Evolutionary conservation across 2,888 invertebrate species (phyloP), one percentile per base, ranked within the genome.

Genomic region (Chymomyza fuscimana): DNA sequence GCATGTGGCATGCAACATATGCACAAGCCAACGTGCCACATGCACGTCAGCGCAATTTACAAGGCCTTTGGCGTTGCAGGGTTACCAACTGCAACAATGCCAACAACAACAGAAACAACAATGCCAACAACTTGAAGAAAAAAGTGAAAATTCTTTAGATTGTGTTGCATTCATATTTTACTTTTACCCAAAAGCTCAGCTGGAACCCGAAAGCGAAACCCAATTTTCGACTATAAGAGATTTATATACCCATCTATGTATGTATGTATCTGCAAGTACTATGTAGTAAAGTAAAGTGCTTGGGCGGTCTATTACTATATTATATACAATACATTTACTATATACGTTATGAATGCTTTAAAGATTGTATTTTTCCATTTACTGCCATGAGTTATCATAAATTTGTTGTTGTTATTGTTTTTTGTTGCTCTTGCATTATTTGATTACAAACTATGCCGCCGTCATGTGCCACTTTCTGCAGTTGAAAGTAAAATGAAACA

Each of bases 1-100:
- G 90, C 90, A 87, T 89, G 90, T 80, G 75, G 86, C 87, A 88
- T 89, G 89, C 89, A 86, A 87, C 76, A 63, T 66, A 74, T 72
- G 70, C 29, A 72, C 70, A 68, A 77, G 88, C 86, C 71, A 65
- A 66, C 66, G 65, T 73, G 22, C 19, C 68, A 58, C 60, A 66
- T 54, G 56, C 46, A 46, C 25, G 22, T 36, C 58, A 63, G 51
- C 54, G 32, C 32, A 36, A 40, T 62, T 25, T 32, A n/a, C 51
- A 40, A 58, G 29, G 56, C 64, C 36, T 29, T 5, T 54, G 58
- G 22, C 58, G 22, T 25, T 22, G 25, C 58, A 25, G 29, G 58
- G 58, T 58, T 58, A 58, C 36, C 22, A 50, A 54, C 7, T n/a
- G 15, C 40, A 65, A 69, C 16, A 59, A 59, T 25, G 0, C 25